These are phyloP conservation scores for Brachyhypopomus occidentalis DNA, from an alignment of 2,113 vertebrate species.

Conservation along the genomic window DNA sequence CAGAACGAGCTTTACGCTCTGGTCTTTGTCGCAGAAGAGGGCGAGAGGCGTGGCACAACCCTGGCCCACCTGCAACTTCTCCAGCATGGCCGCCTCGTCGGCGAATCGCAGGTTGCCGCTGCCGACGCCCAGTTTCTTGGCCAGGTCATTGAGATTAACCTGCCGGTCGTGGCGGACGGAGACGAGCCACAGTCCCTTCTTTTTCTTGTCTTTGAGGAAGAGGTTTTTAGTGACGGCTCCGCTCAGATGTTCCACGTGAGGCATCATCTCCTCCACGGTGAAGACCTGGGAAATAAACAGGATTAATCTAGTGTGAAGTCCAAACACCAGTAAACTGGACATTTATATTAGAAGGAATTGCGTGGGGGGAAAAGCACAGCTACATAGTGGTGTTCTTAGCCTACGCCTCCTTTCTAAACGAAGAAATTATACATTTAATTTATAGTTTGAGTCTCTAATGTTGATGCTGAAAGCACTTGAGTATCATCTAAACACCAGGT, in stretches of 20 bases:
- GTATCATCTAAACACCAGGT: too few species aligned
- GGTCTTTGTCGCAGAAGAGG: conserved; percentile 83
- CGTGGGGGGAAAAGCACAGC: too few species aligned
- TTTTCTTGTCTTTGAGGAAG: conserved; percentile 95
- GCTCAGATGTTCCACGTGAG: conserved; percentile 81
- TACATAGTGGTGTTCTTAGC: too few species aligned
- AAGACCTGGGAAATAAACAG: conserved; percentile 81
- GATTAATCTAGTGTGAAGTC: too few species aligned
- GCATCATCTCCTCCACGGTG: conserved; percentile 96
- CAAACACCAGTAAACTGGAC: too few species aligned
- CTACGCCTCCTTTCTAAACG: too few species aligned
- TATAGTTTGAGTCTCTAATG: too few species aligned
- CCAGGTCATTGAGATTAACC: conserved; percentile 86
- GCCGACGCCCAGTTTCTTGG: conserved; percentile 85
- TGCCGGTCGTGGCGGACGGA: conserved; percentile 82
- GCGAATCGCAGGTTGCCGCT: conserved; percentile 90
- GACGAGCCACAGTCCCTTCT: conserved; percentile 88
- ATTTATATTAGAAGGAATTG: neutral
- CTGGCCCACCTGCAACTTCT: conserved; percentile 86
- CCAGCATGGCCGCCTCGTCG: conserved; percentile 85
- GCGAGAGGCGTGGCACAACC: conserved; percentile 86
- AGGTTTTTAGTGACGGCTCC: conserved; percentile 90
- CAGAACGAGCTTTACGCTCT: conserved; percentile 81
- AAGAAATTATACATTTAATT: too few species aligned
- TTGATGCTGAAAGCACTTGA: too few species aligned